Evolutionary conservation across 2,113 vertebrate genomes (phyloP), one percentile per base, ranked within the genome.

Genomic region (Petrocephalus microphthalmus): DNA sequence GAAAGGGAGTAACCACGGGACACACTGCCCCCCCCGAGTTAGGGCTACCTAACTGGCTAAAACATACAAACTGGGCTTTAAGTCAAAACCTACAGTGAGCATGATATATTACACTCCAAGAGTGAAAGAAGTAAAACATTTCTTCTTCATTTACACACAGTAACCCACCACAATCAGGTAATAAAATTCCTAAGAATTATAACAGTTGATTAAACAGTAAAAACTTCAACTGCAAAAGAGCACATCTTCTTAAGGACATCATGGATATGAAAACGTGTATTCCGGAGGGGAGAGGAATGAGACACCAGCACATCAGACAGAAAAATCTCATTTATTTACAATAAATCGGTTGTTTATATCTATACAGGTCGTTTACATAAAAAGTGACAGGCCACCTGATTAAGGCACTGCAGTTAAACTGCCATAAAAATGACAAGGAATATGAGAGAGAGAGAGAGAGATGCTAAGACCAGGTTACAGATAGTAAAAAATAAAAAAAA

Each of bases 271-370:
- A 42, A 42, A 42, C 3, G 42, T 42, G 29, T 42, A 42, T 37
- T 78, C 33, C 33, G 0, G 25, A 15, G 71, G 17, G 37, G 19
- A 4, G 78, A 22, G 42, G 49, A 57, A 81, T 53, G 1, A 89
- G 47, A 56, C 33, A 37, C 49, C 45, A 86, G 10, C 15, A 47
- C 25, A 49, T 81, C 37, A 42, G 78, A 67, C 47, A 87, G 78
- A 87, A 84, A 53, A 84, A 53, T 82, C 25, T n/a, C n/a, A 52
- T 89, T 87, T 89, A 89, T 89, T 89, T 89, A 89, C 89, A 89
- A 87, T 78, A 51, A 89, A 71, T 29, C 25, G 22, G 84, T 52
- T 71, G 71, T 86, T 84, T 87, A 64, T 74, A 87, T 89, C 81
- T 87, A 87, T 29, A 88, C 67, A 82, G 78, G 53, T 89, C 22